Evolutionary conservation across 2,113 vertebrate genomes (phyloP), one percentile per base, ranked within the genome.

Genomic region (Coptodon bakossiorum): DNA sequence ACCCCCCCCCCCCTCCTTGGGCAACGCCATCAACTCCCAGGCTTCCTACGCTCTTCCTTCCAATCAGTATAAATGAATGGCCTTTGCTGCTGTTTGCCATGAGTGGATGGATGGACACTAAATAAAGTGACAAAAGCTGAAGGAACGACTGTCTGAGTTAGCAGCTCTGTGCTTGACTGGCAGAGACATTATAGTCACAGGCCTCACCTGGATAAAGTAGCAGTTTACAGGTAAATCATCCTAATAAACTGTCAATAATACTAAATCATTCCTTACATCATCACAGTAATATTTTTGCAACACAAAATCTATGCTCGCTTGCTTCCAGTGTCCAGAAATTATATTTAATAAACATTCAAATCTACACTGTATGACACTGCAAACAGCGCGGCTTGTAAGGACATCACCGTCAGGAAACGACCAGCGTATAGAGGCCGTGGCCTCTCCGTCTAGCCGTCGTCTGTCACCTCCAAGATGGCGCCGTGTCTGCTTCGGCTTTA

Each of bases 401-500:
- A 88, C 86, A 88, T 84, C 78, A 68, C 88, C 87, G 92, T 89
- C 88, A 88, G 78, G 85, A 91, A 81, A 66, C 83, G 84, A 90
- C 86, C 88, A 66, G 87, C 87, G 87, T 87, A 84, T 61, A 54
- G 87, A 91, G 92, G 86, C 93, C 90, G 29, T 91, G 94, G 94
- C 92, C 95, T 95, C 89, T 93, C 92, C 82, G 82, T 95, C 95
- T 94, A 92, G 87, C 50, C 80, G 14, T 86, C 81, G 89, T 93
- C 94, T 95, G 95, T 95, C 94, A 94, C 66, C 91, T 90, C 88
- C 89, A 93, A 94, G 94, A 95, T 93, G 93, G 93, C 88, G 88
- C 81, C 10, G 24, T 38, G 89, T 94, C 88, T 91, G 90, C 85
- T 88, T 90, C 8, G 13, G 85, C 83, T 93, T 66, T 95, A 94